phyloP scores from a whole-genome alignment of 1,140 invertebrate genomes.

The Trichonephila inaurata region DNA sequence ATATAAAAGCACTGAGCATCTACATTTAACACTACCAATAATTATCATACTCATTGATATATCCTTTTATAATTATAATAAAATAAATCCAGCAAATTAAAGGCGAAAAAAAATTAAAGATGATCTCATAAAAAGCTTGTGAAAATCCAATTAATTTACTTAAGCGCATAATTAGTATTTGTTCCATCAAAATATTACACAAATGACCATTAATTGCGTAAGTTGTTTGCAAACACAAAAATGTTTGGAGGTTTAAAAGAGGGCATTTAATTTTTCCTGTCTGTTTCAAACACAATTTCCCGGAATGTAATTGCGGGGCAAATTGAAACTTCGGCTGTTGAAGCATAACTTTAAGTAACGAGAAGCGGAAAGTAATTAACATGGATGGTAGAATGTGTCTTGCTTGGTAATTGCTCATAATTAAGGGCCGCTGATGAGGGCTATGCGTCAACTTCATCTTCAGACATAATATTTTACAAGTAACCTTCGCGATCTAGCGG shows the following conservation, averaged over 20 bases:
- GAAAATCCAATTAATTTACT: no score
- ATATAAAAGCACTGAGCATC: no score
- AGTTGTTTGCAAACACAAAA: not conserved
- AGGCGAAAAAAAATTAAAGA: no score
- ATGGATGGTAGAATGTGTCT: conserved; percentile 29
- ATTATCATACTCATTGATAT: no score
- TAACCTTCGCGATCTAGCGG: not conserved
- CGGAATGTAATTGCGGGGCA: not conserved
- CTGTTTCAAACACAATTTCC: not conserved
- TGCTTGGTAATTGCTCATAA: conserved; percentile 14
- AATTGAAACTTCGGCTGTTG: not conserved
- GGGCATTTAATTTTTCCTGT: not conserved
- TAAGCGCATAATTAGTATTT: no score
- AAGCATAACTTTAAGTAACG: not conserved
- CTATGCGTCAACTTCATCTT: not conserved
- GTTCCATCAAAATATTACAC: no score
- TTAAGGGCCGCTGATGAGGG: conserved; percentile 1
- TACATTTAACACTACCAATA: no score
- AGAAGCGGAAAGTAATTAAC: conserved; percentile 38
- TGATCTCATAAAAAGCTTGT: no score
- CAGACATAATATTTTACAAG: not conserved
- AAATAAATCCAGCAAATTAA: no score
- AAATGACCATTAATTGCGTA: no score
- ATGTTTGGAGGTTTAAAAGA: not conserved
- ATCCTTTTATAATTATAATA: no score